phyloP scores from a whole-genome alignment of 2,113 vertebrate species.

The Budorcas taxicolor region DNA sequence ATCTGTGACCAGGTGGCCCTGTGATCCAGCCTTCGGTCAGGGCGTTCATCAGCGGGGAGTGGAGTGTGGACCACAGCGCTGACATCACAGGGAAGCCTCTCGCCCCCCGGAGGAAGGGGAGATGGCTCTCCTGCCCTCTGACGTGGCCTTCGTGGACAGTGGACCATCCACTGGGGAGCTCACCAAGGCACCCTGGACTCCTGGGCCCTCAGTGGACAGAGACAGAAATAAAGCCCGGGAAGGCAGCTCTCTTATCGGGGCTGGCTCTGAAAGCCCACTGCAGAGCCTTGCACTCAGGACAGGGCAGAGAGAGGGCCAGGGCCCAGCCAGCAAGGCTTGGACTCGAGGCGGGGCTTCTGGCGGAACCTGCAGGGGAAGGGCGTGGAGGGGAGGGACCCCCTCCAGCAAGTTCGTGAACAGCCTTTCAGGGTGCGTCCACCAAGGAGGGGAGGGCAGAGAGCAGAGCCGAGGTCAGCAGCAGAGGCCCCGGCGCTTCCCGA shows the following conservation, averaged over 20 bases:
- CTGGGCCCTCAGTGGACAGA: accelerated
- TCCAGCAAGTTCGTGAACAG: not conserved
- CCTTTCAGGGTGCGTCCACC: not conserved
- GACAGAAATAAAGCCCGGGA: not conserved
- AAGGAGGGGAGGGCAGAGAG: accelerated
- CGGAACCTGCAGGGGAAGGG: accelerated
- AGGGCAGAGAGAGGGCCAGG: accelerated
- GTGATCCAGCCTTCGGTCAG: accelerated
- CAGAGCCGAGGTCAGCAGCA: not conserved
- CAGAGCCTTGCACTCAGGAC: accelerated
- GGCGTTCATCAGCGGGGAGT: accelerated
- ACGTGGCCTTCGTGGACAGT: accelerated
- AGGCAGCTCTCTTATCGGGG: accelerated
- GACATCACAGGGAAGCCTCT: accelerated
- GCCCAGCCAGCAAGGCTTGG: not conserved
- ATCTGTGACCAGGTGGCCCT: not conserved
- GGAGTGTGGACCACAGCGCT: accelerated
- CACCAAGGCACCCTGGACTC: accelerated
- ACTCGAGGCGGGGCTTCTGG: not conserved
- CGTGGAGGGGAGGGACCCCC: not conserved
- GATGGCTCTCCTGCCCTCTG: not conserved
- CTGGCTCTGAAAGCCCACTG: not conserved
- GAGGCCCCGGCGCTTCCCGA: accelerated
- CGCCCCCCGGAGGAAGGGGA: not conserved
- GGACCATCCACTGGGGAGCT: accelerated